Base-by-base conservation (phyloP, 2,113 vertebrate genomes). In the Myotis yumanensis region DNA sequence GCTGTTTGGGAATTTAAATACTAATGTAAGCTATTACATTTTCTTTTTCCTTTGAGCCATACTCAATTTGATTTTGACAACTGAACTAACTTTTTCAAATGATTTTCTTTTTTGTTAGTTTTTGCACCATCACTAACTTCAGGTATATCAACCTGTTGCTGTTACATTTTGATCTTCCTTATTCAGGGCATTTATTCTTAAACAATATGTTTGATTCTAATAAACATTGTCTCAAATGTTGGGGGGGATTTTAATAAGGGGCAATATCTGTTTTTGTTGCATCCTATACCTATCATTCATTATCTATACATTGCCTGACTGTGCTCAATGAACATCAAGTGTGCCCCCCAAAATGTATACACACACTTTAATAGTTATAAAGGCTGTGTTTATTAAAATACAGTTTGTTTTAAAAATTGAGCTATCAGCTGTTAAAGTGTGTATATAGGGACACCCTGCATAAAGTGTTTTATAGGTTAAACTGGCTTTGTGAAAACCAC, bases 171-270 rank as follows among this genome's bases (percentile, higher is more conserved):
- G 15, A 91, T 88, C 76, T 94, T 91, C 3, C 72, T 91, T 87
- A 82, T 71, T 95, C 64, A 79, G n/a, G 88, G 8, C 14, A 32
- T 86, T 90, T 93, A 23, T 96, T 94, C 25, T 95, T 86, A 86
- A 93, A 88, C 92, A 96, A 71, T 86, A 51, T 57, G 23, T 86
- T 86, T 86, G 69, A 84, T 95, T 94, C 17, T 92, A 91, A 93
- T 79, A 93, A 93, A 35, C 4, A 93, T 23, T 75, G 8, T 92
- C 16, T 62, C 16, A 96, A 79, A 76, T 86, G 57, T 88, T 22
- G 64, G 30, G 30, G 30, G 66, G 52, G 71, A 79, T 28, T 89
- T 94, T 89, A 77, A 30, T 32, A 91, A 16, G 3, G 17, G 75
- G 64, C 4, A 12, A 57, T 22, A 4, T n/a, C 51, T 95, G 2